Evolutionary conservation across 2,113 vertebrate genomes (phyloP).

Genomic region (Gracilinanus agilis): DNA sequence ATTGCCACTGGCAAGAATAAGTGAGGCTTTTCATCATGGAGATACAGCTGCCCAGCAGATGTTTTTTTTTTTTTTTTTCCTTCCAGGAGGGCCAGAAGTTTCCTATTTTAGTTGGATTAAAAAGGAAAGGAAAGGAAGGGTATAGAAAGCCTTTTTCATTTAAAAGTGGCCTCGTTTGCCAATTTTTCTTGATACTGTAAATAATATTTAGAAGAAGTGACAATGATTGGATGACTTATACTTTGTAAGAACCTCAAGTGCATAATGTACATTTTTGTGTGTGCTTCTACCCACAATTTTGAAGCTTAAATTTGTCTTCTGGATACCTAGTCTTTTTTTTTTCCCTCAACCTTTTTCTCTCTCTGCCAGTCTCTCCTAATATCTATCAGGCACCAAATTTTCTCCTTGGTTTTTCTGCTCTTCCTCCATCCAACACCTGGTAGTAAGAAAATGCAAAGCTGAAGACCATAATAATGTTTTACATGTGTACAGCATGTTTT

Average conservation of each 20-base stretch:
- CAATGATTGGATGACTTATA: neutral
- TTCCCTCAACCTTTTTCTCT: neutral
- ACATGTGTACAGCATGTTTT: neutral
- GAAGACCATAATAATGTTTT: neutral
- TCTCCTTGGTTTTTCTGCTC: neutral
- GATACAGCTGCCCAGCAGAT: neutral
- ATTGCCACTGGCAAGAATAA: neutral
- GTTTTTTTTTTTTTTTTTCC: neutral
- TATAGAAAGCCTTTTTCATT: neutral
- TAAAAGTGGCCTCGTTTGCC: neutral
- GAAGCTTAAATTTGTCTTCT: too few relatives aligned
- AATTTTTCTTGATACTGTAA: neutral
- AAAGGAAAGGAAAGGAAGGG: neutral
- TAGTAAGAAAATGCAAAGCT: neutral
- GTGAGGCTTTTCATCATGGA: constrained; percentile 3
- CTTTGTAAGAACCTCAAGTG: neutral
- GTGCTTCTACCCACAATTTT: neutral
- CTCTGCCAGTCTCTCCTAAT: neutral
- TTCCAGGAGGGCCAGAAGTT: constrained; percentile 7
- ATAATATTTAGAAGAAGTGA: neutral
- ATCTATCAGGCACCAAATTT: neutral
- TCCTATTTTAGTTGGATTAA: neutral
- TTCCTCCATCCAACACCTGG: neutral
- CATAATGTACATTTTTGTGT: neutral
- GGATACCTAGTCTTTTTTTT: neutral